Evolutionary conservation across 2,113 vertebrate species (phyloP).

Genomic region (Cynoglossus semilaevis): DNA sequence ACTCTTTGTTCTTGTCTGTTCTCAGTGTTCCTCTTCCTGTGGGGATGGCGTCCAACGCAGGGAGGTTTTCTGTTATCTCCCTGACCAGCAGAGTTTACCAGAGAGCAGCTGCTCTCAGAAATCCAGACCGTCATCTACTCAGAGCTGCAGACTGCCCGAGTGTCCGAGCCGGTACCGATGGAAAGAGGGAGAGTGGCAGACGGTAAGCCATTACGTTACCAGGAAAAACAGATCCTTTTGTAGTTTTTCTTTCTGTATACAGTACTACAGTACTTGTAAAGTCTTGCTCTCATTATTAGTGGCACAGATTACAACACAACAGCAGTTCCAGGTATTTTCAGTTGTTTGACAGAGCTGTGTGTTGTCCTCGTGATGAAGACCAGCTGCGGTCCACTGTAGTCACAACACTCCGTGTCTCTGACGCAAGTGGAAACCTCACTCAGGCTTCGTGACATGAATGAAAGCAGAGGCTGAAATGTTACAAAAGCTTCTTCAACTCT

Average conservation of each 20-base stretch:
- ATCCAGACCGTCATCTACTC: slow-evolving; percentile 74
- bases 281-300: too few relatives aligned
- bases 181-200: slow-evolving; percentile 84
- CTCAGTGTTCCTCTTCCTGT: slow-evolving; percentile 88
- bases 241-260: slow-evolving; percentile 36
- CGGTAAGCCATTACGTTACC: slow-evolving; percentile 78
- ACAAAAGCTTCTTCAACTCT: background rate
- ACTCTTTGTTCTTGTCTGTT: too few relatives aligned
- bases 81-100: slow-evolving; percentile 57
- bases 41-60: slow-evolving; percentile 82
- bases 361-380: slow-evolving; percentile 35
- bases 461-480: background rate
- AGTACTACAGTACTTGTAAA: too few relatives aligned
- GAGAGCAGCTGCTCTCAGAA: slow-evolving; percentile 76
- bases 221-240: too few relatives aligned
- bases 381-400: slow-evolving; percentile 47
- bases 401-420: slow-evolving; percentile 42
- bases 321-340: slow-evolving; percentile 34
- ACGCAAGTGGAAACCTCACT: slow-evolving; percentile 40
- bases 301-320: slow-evolving; percentile 7
- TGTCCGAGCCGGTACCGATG: slow-evolving; percentile 81
- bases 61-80: slow-evolving; percentile 78
- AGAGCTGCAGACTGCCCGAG: slow-evolving; percentile 75
- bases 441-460: slow-evolving; percentile 1
- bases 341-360: slow-evolving; percentile 51